phyloP scores from a whole-genome alignment of 2,113 vertebrate species.

The Carlito syrichta region DNA sequence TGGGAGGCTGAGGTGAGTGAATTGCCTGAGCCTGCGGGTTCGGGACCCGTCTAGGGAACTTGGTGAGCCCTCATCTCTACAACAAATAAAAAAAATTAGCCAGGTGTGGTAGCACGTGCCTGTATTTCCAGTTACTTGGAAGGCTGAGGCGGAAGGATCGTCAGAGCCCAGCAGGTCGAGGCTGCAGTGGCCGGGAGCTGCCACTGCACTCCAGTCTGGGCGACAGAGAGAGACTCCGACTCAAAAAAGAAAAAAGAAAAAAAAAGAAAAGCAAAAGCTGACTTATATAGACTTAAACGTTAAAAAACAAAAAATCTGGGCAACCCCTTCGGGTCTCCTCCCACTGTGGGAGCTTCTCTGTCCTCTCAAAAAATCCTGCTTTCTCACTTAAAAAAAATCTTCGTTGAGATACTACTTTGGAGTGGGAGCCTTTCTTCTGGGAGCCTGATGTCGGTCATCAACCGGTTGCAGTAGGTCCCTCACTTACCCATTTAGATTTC shows the following conservation, averaged over 20 bases:
- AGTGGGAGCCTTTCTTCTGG: too few relatives aligned
- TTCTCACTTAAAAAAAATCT: too few relatives aligned
- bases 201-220: background rate
- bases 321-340: too few relatives aligned
- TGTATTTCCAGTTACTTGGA: background rate
- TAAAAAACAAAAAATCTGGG: too few relatives aligned
- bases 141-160: background rate
- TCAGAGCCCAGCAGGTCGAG: background rate
- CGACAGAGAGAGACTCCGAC: background rate
- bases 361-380: background rate
- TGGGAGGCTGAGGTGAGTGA: too few relatives aligned
- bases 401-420: too few relatives aligned
- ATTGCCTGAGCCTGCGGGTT: too few relatives aligned
- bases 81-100: too few relatives aligned
- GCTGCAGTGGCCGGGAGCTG: too few relatives aligned
- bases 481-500: background rate
- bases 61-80: too few relatives aligned
- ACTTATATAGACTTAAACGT: background rate
- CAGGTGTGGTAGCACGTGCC: background rate
- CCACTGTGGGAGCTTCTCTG: too few relatives aligned
- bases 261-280: background rate
- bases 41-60: too few relatives aligned
- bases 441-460: background rate
- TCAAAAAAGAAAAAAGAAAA: background rate
- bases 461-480: background rate